Evolutionary conservation across 53 echinoderm and acorn worm species (phyloP).

Genomic region (Holothuria leucospilota): DNA sequence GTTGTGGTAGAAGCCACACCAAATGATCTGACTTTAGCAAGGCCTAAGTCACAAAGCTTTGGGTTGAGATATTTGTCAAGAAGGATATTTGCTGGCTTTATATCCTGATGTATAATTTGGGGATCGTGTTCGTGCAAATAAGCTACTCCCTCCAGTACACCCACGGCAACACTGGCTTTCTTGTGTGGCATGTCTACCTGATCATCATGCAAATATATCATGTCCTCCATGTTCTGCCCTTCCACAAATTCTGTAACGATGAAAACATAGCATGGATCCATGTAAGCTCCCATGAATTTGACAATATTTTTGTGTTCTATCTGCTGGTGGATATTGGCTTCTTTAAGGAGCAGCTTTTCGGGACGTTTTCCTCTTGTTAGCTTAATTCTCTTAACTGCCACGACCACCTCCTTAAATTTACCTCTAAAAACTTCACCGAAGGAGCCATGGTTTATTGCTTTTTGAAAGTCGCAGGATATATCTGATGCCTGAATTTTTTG

Average conservation of each 20-base stretch:
- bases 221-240: constrained; percentile 54
- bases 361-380: constrained; percentile 61
- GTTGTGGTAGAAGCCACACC: constrained; percentile 57
- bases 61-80: constrained; percentile 41
- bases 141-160: constrained; percentile 56
- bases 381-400: constrained; percentile 55
- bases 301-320: constrained; percentile 39
- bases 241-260: constrained; percentile 54
- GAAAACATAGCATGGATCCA: constrained; percentile 40
- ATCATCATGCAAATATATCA: constrained; percentile 40
- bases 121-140: constrained; percentile 50
- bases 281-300: constrained; percentile 49
- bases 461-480: constrained; percentile 46
- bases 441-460: constrained; percentile 54
- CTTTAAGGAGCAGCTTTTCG: constrained; percentile 52
- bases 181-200: constrained; percentile 20
- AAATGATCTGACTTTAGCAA: constrained; percentile 48
- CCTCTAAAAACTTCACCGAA: constrained; percentile 56
- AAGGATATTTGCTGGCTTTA: constrained; percentile 65
- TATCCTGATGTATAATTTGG: constrained; percentile 64
- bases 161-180: constrained; percentile 44
- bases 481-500: constrained; percentile 32
- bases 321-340: constrained; percentile 51
- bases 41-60: constrained; percentile 61
- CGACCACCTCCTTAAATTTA: background rate